Evolutionary conservation across 1,140 invertebrate species (phyloP).

Genomic region (Drosophila grimshawi): DNA sequence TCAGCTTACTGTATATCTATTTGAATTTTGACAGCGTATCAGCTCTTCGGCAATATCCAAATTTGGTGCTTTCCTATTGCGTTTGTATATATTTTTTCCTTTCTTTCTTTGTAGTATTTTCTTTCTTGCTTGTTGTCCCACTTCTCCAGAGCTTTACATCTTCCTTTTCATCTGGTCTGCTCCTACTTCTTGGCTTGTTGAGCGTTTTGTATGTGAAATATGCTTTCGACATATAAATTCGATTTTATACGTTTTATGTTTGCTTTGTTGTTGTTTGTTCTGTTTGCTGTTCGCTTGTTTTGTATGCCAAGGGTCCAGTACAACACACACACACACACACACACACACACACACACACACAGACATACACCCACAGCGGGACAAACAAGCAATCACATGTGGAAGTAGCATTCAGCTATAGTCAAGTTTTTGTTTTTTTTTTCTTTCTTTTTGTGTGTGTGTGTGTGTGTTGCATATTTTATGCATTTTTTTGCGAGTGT

Average conservation of each 20-base stretch:
- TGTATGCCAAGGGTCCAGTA: conserved; percentile 65
- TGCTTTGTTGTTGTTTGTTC: conserved; percentile 49
- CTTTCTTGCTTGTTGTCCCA: conserved; percentile 3
- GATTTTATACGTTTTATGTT: conserved; percentile 82
- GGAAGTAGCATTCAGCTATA: conserved; percentile 40
- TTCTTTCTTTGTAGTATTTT: neutral
- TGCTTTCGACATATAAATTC: conserved; percentile 81
- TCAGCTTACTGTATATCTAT: too few species aligned
- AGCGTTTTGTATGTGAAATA: conserved; percentile 69
- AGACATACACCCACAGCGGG: neutral
- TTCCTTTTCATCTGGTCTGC: conserved; percentile 12
- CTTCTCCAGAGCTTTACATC: conserved; percentile 20
- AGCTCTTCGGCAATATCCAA: neutral
- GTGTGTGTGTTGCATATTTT: conserved; percentile 39
- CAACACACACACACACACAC: conserved; percentile 19
- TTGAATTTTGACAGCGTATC: too few species aligned
- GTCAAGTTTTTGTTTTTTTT: conserved; percentile 31
- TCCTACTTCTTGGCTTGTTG: conserved; percentile 30
- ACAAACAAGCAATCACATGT: conserved; percentile 35
- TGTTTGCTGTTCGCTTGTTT: conserved; percentile 57
- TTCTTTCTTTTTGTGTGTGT: conserved; percentile 9
- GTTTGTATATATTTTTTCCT: neutral
- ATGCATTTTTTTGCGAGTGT: conserved; percentile 29
- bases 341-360: conserved; percentile 11
- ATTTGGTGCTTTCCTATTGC: neutral